phyloP scores from a whole-genome alignment of 2,797 vertebrate species.

The Rachycentron canadum region DNA sequence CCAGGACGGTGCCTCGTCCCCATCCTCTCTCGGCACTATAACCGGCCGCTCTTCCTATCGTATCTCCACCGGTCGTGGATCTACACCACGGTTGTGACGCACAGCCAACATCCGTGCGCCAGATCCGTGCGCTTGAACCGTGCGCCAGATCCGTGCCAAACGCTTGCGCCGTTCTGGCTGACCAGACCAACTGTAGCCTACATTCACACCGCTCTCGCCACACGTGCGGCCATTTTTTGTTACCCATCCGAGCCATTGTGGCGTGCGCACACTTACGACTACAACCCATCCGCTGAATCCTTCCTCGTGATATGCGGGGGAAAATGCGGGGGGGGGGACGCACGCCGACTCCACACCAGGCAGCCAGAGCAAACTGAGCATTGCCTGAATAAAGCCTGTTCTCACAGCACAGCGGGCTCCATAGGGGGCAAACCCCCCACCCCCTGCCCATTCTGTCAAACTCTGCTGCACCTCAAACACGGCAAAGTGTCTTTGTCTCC shows the following conservation, averaged over 20 bases:
- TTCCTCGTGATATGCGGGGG: slow-evolving; percentile 19
- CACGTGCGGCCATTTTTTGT: slow-evolving; percentile 86
- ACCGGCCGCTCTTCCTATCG: slow-evolving; percentile 39
- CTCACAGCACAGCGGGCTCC: slow-evolving; percentile 35
- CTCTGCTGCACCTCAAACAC: slow-evolving; percentile 66
- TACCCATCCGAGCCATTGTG: slow-evolving; percentile 72
- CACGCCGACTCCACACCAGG: slow-evolving; percentile 7
- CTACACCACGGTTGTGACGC: slow-evolving; percentile 44
- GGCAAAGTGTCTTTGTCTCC: slow-evolving; percentile 70
- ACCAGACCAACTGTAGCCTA: slow-evolving; percentile 40
- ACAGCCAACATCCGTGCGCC: slow-evolving; percentile 31
- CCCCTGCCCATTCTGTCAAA: slow-evolving; percentile 76
- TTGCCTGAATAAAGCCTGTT: slow-evolving; percentile 22
- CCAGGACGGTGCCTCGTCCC: slow-evolving; percentile 22
- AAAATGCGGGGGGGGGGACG: slow-evolving; percentile 7
- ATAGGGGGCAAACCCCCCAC: slow-evolving; percentile 23
- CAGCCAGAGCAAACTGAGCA: slow-evolving; percentile 9
- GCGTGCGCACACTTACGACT: slow-evolving; percentile 53
- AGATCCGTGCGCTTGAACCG: slow-evolving; percentile 36
- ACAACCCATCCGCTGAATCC: slow-evolving; percentile 31
- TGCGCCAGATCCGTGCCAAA: slow-evolving; percentile 55
- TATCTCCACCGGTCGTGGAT: background rate
- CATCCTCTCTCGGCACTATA: slow-evolving; percentile 32
- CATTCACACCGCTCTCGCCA: slow-evolving; percentile 58
- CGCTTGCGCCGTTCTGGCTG: slow-evolving; percentile 26